Percentiles rank a stretch among this genome's conserved stretches.
phyloP scores from a whole-genome alignment of 2,797 vertebrate genomes.

The Poecilia velifera region DNA sequence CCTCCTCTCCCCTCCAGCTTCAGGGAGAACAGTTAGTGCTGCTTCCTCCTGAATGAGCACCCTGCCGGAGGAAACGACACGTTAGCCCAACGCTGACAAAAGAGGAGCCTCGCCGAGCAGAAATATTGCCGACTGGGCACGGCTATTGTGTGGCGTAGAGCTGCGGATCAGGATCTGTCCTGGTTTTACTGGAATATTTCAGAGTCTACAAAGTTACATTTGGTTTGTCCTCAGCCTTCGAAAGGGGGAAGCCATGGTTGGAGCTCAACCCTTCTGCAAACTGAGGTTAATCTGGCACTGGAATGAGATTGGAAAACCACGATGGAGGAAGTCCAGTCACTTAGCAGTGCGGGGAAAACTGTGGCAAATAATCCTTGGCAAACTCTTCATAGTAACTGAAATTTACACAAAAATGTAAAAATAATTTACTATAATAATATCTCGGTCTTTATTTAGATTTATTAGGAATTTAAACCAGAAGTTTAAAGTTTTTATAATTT shows the following conservation, averaged over 20 bases:
- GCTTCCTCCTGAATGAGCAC: conserved; percentile 86
- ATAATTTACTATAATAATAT: too few species aligned
- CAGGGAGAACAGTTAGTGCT: conserved; percentile 76
- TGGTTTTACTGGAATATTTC: not conserved
- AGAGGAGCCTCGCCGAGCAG: conserved; percentile 31
- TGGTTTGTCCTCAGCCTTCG: conserved; percentile 78
- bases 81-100: conserved; percentile 47
- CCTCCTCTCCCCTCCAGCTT: conserved; percentile 69
- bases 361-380: not conserved
- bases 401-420: not conserved
- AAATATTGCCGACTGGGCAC: conserved; percentile 8
- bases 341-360: conserved; percentile 70
- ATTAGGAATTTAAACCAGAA: not conserved
- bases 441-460: not conserved
- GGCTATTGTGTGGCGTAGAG: conserved; percentile 26
- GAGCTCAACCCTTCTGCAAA: conserved; percentile 82
- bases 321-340: conserved; percentile 74
- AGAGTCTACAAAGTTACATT: not conserved
- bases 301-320: conserved; percentile 79
- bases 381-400: not conserved
- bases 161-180: not conserved
- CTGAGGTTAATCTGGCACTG: conserved; percentile 78
- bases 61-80: conserved; percentile 64
- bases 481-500: not conserved
- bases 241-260: conserved; percentile 76